These are phyloP conservation scores for Oryzias woworae DNA, from an alignment of 2,113 vertebrate species.

Conservation along the genomic window DNA sequence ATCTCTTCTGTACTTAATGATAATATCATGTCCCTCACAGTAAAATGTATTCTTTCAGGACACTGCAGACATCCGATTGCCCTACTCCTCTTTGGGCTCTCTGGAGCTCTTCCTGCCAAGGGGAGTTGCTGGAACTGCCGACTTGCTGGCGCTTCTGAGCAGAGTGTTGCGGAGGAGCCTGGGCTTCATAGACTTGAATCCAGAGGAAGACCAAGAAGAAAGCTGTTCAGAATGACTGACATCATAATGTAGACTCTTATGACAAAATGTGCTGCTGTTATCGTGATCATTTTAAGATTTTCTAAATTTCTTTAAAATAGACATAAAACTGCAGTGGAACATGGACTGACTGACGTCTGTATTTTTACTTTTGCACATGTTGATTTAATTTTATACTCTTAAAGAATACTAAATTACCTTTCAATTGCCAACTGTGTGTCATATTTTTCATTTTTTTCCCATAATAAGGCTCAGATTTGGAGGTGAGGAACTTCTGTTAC, in stretches of 20 bases:
- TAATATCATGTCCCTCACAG: neutral
- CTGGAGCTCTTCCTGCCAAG: conserved; percentile 65
- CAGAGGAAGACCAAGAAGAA: neutral
- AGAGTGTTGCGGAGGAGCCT: conserved; percentile 45
- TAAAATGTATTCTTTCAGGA: conserved; percentile 13
- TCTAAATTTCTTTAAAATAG: too few species aligned
- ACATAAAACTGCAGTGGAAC: too few species aligned
- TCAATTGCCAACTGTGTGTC: too few species aligned
- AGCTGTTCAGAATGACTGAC: neutral
- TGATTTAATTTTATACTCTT: too few species aligned
- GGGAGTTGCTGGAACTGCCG: conserved; percentile 15
- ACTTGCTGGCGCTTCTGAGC: conserved; percentile 54
- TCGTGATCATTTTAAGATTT: too few species aligned
- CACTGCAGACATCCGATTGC: conserved; percentile 18
- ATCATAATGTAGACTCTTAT: neutral
- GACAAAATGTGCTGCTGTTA: neutral
- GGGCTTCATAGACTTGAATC: conserved; percentile 25
- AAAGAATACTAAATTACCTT: too few species aligned
- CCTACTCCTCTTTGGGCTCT: conserved; percentile 34
- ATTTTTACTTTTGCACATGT: too few species aligned
- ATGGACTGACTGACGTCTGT: too few species aligned
- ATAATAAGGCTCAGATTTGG: too few species aligned
- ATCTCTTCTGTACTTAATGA: neutral
- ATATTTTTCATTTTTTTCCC: too few species aligned
- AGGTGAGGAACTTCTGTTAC: too few species aligned